These are phyloP conservation scores for Tapera naevia DNA, from an alignment of 2,797 vertebrate species.

Conservation along the genomic window DNA sequence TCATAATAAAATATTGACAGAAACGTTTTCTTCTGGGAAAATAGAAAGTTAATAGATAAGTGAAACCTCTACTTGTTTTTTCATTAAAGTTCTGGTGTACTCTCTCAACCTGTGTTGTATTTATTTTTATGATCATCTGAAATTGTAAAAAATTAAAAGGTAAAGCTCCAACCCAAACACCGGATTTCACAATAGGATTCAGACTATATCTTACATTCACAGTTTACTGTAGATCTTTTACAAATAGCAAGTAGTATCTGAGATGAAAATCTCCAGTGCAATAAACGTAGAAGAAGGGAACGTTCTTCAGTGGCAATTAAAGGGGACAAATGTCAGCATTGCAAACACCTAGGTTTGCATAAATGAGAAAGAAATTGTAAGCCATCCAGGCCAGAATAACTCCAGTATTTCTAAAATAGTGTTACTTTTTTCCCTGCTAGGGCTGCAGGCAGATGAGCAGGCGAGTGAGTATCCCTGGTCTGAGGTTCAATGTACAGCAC, in stretches of 20 bases:
- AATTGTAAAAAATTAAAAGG: neutral
- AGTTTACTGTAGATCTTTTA: neutral
- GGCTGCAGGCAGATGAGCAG: neutral
- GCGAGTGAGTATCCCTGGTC: no score
- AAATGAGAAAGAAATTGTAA: neutral
- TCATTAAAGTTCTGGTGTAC: neutral
- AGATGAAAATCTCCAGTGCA: neutral
- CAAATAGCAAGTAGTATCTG: neutral
- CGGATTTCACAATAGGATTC: neutral
- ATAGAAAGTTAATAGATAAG: conserved; percentile 31
- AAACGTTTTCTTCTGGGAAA: conserved; percentile 15
- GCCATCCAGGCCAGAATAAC: neutral
- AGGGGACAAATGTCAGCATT: neutral
- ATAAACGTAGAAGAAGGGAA: neutral
- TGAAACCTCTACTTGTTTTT: conserved; percentile 1
- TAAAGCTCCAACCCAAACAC: neutral
- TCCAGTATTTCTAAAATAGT: neutral
- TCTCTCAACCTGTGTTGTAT: neutral
- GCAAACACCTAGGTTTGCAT: neutral
- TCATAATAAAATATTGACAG: conserved; percentile 28
- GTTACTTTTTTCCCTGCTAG: neutral
- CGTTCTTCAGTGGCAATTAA: neutral
- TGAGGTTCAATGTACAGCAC: neutral
- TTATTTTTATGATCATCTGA: neutral
- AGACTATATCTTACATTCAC: neutral